phyloP scores from a whole-genome alignment of 2,797 vertebrate genomes.

The Notamacropus eugenii region DNA sequence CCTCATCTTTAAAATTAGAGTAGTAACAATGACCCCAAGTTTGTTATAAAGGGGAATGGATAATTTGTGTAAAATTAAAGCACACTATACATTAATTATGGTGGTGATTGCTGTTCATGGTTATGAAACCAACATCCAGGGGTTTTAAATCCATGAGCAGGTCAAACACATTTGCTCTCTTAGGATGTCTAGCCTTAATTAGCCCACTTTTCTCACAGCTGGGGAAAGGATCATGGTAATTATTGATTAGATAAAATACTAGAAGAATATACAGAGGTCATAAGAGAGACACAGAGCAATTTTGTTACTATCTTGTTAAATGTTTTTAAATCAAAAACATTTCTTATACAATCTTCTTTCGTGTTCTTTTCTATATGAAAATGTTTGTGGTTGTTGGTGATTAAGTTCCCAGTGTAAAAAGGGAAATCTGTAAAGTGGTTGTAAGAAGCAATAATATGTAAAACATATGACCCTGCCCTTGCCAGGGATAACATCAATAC shows the following conservation, averaged over 20 bases:
- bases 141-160: neutral
- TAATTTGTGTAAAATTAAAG: neutral
- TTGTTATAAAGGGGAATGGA: neutral
- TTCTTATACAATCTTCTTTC: neutral
- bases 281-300: conserved; percentile 40
- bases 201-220: neutral
- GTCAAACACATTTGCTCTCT: neutral
- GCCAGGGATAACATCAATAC: neutral
- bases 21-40: neutral
- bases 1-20: neutral
- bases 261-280: conserved; percentile 23
- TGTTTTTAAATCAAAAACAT: neutral
- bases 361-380: neutral
- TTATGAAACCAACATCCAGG: neutral
- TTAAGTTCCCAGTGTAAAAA: neutral
- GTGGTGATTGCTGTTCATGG: neutral
- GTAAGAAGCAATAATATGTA: neutral
- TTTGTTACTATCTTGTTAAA: conserved; percentile 20
- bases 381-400: neutral
- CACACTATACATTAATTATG: neutral
- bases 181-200: neutral
- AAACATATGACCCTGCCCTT: neutral
- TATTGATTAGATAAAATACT: conserved; percentile 39
- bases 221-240: conserved; percentile 3
- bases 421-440: neutral